Evolutionary conservation across 2,888 invertebrate species (phyloP), one percentile per base, ranked within the genome.

Genomic region (Drosophila histrio): DNA sequence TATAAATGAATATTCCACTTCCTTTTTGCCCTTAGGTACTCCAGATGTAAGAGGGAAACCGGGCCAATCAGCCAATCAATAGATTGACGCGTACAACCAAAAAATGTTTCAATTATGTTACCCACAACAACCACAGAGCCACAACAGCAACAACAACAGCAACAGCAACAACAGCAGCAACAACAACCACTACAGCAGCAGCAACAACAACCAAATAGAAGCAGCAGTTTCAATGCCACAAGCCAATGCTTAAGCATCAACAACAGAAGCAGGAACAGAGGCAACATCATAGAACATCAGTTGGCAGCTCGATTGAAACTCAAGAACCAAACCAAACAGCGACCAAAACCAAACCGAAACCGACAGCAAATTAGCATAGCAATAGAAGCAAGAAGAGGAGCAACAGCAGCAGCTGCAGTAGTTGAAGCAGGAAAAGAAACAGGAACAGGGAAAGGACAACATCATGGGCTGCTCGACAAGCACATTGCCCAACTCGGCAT

Each of bases 401-500:
- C 6, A 58, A 19, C 32, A 28, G 24, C 9, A 34, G 59, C 6
- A 58, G 26, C 32, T 26, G 24, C 7, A 34, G 41, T 2, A 62
- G 34, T 1, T 60, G 41, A 0, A 49, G 32, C 39, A 50, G 59
- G 7, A n/a, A 11, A 4, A 22, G 26, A 11, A 22, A 7, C 7
- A 36, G 32, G 4, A 59, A 34, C 15, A 66, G 28, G 56, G 28
- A 57, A 38, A 63, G 60, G 62, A 73, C 68, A 74, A 36, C 78
- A 64, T 41, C 46, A 89, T 89, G 89, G 89, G 89, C 62, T 89
- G 89, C 67, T 89, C 90, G 36, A 88, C 89, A 39, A 90, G 90
- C 61, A 75, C 80, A 19, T 66, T 89, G 74, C 78, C 69, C 64
- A 75, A 76, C n/a, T 69, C 77, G 39, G 30, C 76, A 32, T 61